Evolutionary conservation across 2,888 invertebrate species (phyloP).

Genomic region (Caradrina clavipalpis): DNA sequence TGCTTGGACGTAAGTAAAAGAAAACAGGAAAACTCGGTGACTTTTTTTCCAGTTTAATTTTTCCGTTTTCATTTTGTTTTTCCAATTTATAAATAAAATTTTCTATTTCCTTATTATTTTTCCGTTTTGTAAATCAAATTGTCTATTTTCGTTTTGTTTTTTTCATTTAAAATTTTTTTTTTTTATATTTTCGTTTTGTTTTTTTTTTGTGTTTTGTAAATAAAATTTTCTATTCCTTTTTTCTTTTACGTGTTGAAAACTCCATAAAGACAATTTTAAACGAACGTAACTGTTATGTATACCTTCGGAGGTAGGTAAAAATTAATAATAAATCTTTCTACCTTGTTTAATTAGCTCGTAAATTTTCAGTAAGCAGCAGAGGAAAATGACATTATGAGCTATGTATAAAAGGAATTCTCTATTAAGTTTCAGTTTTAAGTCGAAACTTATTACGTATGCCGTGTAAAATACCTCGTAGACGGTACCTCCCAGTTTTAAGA

Average conservation of each 20-base stretch:
- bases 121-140: too few species aligned
- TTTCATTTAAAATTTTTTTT: neutral
- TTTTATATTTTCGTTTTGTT: too few species aligned
- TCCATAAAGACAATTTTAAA: too few species aligned
- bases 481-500: constrained; percentile 9
- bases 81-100: neutral
- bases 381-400: constrained; percentile 42
- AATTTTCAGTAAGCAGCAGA: constrained; percentile 39
- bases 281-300: too few species aligned
- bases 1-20: neutral
- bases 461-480: constrained; percentile 19
- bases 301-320: constrained; percentile 1
- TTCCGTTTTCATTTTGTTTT: too few species aligned
- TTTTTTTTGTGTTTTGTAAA: too few species aligned
- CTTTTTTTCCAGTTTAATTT: too few species aligned
- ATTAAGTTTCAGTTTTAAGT: constrained; percentile 26
- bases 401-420: constrained; percentile 55
- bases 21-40: neutral
- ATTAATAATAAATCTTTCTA: constrained; percentile 15
- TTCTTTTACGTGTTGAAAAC: too few species aligned
- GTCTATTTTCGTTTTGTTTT: too few species aligned
- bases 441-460: constrained; percentile 56
- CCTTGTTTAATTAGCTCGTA: constrained; percentile 30
- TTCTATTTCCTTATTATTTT: too few species aligned
- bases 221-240: too few species aligned